Percentiles rank a stretch among this genome's conserved stretches.
These are phyloP conservation scores for Craterocephalus amniculus DNA, from an alignment of 2,797 vertebrate genomes.

Conservation along the genomic window DNA sequence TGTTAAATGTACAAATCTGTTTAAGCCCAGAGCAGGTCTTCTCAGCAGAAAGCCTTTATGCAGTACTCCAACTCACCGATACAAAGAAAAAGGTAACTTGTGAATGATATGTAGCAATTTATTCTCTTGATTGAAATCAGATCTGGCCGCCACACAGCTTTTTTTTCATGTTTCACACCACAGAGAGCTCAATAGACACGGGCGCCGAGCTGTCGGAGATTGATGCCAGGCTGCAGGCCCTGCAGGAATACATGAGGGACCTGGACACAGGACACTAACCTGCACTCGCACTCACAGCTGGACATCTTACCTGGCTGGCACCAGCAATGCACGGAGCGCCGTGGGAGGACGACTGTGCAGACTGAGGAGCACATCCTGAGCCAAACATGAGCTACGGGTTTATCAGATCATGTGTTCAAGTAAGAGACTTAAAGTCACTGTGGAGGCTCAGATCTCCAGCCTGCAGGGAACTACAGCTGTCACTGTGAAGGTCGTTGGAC, in stretches of 20 bases:
- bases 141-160: neutral
- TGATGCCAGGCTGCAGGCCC: constrained; percentile 89
- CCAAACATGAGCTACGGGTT: neutral
- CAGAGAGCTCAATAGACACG: constrained; percentile 85
- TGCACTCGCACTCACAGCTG: neutral
- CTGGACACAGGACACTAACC: constrained; percentile 85
- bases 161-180: neutral
- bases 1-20: neutral
- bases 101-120: neutral
- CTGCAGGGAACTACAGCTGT: constrained; percentile 43
- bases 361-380: constrained; percentile 11
- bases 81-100: constrained; percentile 78
- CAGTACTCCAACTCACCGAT: constrained; percentile 84
- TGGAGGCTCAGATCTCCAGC: constrained; percentile 11
- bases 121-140: neutral
- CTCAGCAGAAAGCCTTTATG: constrained; percentile 80
- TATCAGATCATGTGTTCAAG: neutral
- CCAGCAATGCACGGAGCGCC: neutral
- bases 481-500: constrained; percentile 56
- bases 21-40: constrained; percentile 76
- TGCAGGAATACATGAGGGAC: constrained; percentile 93
- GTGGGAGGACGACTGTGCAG: neutral
- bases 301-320: neutral
- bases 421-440: constrained; percentile 3
- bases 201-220: constrained; percentile 90